These are phyloP conservation scores for Lophotriccus pileatus DNA, from an alignment of 2,797 vertebrate genomes.

Conservation along the genomic window DNA sequence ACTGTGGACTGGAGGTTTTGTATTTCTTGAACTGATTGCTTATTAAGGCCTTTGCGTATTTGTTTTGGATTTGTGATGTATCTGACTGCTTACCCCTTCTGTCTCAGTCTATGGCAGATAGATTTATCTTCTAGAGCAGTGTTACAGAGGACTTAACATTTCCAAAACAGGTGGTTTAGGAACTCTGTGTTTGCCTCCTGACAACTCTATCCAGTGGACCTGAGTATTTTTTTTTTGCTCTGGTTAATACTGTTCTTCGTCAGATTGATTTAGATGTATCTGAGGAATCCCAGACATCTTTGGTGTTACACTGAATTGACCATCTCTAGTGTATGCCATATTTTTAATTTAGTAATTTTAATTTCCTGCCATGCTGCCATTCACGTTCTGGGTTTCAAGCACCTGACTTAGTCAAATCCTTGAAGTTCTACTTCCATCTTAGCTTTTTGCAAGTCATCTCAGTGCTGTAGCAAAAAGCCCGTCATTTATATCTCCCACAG, in stretches of 20 bases:
- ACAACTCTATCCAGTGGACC: not conserved
- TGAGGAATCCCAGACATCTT: not conserved
- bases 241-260: not conserved
- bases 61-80: not conserved
- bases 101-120: not conserved
- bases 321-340: not conserved
- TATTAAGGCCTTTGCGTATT: not conserved
- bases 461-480: not conserved
- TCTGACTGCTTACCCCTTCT: not conserved
- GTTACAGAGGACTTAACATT: not conserved
- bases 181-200: not conserved
- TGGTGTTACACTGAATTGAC: not conserved
- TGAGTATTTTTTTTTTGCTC: not conserved
- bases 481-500: not conserved
- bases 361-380: not conserved
- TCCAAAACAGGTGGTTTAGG: not conserved
- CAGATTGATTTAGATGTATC: not conserved
- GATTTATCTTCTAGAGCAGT: not conserved
- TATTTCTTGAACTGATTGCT: not conserved
- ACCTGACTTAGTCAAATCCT: not conserved
- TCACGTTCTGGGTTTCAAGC: not conserved
- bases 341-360: not conserved
- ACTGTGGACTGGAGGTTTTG: not conserved
- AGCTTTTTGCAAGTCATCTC: not conserved
- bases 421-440: not conserved